Evolutionary conservation across 2,888 invertebrate species (phyloP).

Genomic region (Caenorhabditis sp.): DNA sequence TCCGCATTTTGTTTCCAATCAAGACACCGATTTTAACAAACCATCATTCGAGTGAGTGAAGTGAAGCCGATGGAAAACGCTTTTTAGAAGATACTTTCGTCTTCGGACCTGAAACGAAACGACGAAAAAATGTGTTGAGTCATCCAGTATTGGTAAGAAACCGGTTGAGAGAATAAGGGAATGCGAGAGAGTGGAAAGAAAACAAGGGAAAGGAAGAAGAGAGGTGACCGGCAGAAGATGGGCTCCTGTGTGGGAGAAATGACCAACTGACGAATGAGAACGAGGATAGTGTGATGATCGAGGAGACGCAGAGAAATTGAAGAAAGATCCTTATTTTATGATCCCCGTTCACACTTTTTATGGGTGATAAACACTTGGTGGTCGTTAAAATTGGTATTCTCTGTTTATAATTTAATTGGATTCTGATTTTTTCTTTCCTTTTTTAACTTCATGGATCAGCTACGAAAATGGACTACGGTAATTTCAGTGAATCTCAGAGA

Average conservation of each 20-base stretch:
- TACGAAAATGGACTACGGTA: too few species aligned
- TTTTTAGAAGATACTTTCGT: not conserved
- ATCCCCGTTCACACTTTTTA: conserved; percentile 34
- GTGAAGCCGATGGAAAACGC: not conserved
- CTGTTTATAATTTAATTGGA: not conserved
- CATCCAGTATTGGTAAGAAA: conserved; percentile 19
- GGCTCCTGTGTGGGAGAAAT: conserved; percentile 31
- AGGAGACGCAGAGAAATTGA: conserved; percentile 11
- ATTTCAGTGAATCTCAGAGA: too few species aligned
- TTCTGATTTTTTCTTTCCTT: not conserved
- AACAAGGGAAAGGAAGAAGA: conserved; percentile 11
- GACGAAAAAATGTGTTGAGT: not conserved
- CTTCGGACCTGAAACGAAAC: conserved; percentile 19
- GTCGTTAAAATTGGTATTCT: conserved; percentile 15
- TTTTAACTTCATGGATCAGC: too few species aligned
- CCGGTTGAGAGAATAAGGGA: conserved; percentile 18
- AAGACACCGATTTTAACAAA: conserved; percentile 14
- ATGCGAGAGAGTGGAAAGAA: conserved; percentile 29
- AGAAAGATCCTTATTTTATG: conserved; percentile 28
- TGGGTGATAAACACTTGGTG: conserved; percentile 36
- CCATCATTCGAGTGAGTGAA: conserved; percentile 29
- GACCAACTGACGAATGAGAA: conserved; percentile 41
- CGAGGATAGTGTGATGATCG: not conserved
- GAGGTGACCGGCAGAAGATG: conserved; percentile 39
- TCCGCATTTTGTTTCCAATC: conserved; percentile 46